Conservation (phyloP, 2,113 vertebrate genomes). For the Indicator indicator region DNA sequence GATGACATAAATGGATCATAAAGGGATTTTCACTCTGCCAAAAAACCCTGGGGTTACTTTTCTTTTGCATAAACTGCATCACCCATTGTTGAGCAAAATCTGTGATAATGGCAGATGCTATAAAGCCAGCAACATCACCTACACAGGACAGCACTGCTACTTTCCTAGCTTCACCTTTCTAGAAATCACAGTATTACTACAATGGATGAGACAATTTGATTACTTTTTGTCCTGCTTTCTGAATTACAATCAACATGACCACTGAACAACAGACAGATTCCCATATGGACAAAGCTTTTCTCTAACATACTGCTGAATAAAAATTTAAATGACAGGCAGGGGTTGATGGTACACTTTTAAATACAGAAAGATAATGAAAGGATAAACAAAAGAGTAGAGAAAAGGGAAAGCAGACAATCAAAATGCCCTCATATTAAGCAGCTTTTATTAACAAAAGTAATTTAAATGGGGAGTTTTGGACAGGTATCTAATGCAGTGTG, state of each 20-base stretch:
- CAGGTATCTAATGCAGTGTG: background rate
- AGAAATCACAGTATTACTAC: background rate
- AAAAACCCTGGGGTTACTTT: conserved; percentile 7
- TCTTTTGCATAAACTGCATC: background rate
- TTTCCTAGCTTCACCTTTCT: background rate
- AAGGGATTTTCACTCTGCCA: background rate
- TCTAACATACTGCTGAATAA: background rate
- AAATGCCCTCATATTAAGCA: background rate
- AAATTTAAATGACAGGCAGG: background rate
- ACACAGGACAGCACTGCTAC: background rate
- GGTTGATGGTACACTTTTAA: background rate
- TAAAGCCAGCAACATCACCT: background rate
- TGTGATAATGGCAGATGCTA: background rate
- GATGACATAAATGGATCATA: background rate
- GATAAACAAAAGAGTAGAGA: background rate
- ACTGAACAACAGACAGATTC: background rate
- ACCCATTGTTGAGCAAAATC: background rate
- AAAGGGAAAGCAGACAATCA: background rate
- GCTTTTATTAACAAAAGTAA: background rate
- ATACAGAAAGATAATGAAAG: background rate
- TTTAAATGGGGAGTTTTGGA: background rate
- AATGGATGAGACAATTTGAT: background rate
- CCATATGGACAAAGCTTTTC: background rate
- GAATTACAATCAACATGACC: background rate
- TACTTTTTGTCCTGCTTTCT: background rate